A percentile compares a stretch with the other conserved stretches of the same genome.
Conservation (phyloP, 2,888 invertebrate genomes). For the Agrochola lychnidis region DNA sequence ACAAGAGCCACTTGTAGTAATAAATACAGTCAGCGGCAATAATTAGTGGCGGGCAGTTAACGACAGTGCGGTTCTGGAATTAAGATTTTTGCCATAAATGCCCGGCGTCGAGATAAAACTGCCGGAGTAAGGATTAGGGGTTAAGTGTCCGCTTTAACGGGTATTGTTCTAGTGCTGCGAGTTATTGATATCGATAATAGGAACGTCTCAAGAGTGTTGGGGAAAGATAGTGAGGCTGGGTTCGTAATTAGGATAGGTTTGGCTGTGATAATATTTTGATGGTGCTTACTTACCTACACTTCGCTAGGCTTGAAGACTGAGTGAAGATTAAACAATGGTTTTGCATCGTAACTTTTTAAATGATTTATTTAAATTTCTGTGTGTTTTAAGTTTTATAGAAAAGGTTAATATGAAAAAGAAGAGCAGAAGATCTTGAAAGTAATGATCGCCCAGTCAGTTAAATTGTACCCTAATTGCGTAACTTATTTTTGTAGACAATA, state of each 20-base stretch:
- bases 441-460: not conserved
- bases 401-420: not conserved
- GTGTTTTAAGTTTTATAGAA: not conserved
- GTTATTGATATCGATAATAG: conserved; percentile 68
- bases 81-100: conserved; percentile 91
- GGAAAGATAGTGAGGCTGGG: conserved; percentile 14
- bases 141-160: conserved; percentile 90
- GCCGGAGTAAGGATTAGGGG: conserved; percentile 88
- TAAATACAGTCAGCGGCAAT: conserved; percentile 87
- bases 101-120: conserved; percentile 83
- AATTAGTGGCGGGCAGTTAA: conserved; percentile 90
- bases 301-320: not conserved
- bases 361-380: not conserved
- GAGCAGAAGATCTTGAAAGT: not conserved
- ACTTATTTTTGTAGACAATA: too few species aligned
- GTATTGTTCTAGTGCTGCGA: conserved; percentile 80
- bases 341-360: not conserved
- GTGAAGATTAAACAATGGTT: not conserved
- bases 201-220: conserved; percentile 27
- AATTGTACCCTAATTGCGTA: too few species aligned
- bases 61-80: conserved; percentile 85
- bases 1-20: conserved; percentile 77
- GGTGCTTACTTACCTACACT: not conserved
- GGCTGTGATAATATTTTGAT: not conserved
- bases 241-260: conserved; percentile 13